Evolutionary conservation across 2,888 invertebrate genomes (phyloP).

Genomic region (Chesias legatella): DNA sequence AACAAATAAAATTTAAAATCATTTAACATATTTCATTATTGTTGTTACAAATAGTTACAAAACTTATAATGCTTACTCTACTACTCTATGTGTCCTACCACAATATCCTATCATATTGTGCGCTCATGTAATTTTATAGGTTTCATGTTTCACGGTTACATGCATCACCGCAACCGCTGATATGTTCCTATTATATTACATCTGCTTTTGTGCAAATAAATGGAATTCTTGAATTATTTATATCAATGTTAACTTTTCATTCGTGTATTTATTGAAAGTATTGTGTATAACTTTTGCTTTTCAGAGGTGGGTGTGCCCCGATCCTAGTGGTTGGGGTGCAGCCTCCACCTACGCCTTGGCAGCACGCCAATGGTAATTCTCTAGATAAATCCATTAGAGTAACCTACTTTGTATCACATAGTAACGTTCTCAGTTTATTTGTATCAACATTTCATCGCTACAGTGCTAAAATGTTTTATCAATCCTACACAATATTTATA

Average conservation of each 20-base stretch:
- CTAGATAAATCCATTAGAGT: slow-evolving; percentile 35
- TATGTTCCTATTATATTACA: slow-evolving; percentile 2
- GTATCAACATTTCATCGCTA: slow-evolving; percentile 31
- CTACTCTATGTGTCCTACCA: too few species aligned
- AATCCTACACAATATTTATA: not conserved
- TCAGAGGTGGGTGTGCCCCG: slow-evolving; percentile 53
- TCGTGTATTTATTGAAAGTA: slow-evolving; percentile 1
- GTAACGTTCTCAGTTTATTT: slow-evolving; percentile 33
- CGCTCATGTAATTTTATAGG: not conserved
- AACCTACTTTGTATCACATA: slow-evolving; percentile 25
- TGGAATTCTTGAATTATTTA: too few species aligned
- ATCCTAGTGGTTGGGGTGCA: slow-evolving; percentile 53
- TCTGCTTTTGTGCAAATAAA: not conserved
- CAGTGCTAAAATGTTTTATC: slow-evolving; percentile 30
- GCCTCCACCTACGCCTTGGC: slow-evolving; percentile 47
- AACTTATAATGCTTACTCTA: too few species aligned
- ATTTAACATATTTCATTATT: too few species aligned
- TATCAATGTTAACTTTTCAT: not conserved
- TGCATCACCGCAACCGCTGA: not conserved
- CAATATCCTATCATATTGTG: slow-evolving; percentile 2
- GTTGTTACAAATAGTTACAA: too few species aligned
- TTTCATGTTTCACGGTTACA: slow-evolving; percentile 9
- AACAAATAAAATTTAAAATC: too few species aligned
- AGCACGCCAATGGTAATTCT: slow-evolving; percentile 51
- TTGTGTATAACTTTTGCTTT: slow-evolving; percentile 39